Percentiles rank a stretch among this genome's conserved stretches.
Conservation (phyloP, 1,140 invertebrate species). For the Hycleus phaleratus region DNA sequence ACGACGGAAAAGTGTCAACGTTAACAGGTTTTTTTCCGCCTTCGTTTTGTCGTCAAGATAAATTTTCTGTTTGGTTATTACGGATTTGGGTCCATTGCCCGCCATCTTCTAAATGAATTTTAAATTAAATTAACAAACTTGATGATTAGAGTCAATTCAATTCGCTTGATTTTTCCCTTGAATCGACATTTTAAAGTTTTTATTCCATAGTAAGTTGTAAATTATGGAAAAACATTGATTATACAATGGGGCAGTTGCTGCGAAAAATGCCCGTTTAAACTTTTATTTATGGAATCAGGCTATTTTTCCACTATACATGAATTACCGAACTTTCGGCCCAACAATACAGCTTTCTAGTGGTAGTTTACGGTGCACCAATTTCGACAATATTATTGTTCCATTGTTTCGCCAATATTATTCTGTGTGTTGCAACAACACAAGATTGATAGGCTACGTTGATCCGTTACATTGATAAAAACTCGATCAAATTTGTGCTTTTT, state of each 20-base stretch:
- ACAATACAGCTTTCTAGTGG: conserved; percentile 11
- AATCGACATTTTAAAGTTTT: too few relatives aligned
- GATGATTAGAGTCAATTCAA: too few relatives aligned
- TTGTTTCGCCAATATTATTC: background rate
- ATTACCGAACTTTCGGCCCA: background rate
- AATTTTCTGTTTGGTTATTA: conserved; percentile 8
- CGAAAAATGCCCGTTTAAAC: conserved; percentile 11
- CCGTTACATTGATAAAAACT: conserved; percentile 7
- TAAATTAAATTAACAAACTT: conserved; percentile 3
- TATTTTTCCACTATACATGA: conserved; percentile 9
- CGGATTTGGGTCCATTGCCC: background rate
- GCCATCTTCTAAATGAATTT: conserved; percentile 10
- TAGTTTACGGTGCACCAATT: conserved; percentile 10
- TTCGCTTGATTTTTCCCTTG: too few relatives aligned
- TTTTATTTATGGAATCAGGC: conserved; percentile 17
- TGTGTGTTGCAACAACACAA: background rate
- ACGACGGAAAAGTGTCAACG: too few relatives aligned
- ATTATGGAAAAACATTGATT: conserved; percentile 30
- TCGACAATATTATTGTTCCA: background rate
- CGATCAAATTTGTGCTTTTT: background rate
- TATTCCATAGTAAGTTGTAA: conserved; percentile 11
- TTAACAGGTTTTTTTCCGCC: background rate
- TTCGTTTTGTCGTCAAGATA: background rate
- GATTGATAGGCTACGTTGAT: conserved; percentile 3
- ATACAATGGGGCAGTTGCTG: conserved; percentile 21